Evolutionary conservation across 2,888 invertebrate genomes (phyloP).

Genomic region (Melanostoma mellinum): DNA sequence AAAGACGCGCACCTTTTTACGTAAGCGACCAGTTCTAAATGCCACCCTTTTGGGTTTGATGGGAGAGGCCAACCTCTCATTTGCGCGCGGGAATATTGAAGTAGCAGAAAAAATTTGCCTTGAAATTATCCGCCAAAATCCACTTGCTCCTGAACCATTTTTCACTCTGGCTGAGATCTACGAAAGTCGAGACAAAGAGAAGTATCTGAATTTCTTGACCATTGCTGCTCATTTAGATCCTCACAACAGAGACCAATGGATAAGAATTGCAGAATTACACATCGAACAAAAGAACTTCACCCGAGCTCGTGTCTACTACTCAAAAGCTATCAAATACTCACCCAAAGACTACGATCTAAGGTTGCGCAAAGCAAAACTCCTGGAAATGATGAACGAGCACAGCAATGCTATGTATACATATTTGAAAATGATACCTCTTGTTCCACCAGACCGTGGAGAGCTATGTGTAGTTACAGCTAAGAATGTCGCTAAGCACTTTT

Average conservation of each 20-base stretch:
- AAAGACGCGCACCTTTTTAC: conserved; percentile 26
- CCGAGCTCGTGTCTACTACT: conserved; percentile 92
- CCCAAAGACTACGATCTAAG: conserved; percentile 88
- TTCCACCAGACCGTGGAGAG: conserved; percentile 84
- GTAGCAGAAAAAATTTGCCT: conserved; percentile 95
- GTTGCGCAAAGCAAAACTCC: conserved; percentile 87
- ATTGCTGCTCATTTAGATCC: conserved; percentile 93
- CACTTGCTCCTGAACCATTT: conserved; percentile 94
- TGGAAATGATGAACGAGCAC: conserved; percentile 84
- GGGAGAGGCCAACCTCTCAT: conserved; percentile 97
- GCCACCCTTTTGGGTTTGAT: conserved; percentile 87
- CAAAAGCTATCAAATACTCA: conserved; percentile 89
- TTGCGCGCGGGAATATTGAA: conserved; percentile 91
- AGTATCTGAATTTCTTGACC: conserved; percentile 91
- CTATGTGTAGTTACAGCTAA: conserved; percentile 88
- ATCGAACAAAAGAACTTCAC: conserved; percentile 87
- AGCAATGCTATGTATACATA: conserved; percentile 88
- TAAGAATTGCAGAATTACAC: conserved; percentile 90
- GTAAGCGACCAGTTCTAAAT: conserved; percentile 74
- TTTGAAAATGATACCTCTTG: conserved; percentile 87
- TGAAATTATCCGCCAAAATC: conserved; percentile 95
- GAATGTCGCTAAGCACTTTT: conserved; percentile 88
- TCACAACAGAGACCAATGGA: conserved; percentile 92
- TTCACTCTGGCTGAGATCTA: conserved; percentile 94
- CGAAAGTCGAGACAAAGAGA: conserved; percentile 90